Conservation (phyloP, 2,113 vertebrate genomes). For the Actenoides hombroni region DNA sequence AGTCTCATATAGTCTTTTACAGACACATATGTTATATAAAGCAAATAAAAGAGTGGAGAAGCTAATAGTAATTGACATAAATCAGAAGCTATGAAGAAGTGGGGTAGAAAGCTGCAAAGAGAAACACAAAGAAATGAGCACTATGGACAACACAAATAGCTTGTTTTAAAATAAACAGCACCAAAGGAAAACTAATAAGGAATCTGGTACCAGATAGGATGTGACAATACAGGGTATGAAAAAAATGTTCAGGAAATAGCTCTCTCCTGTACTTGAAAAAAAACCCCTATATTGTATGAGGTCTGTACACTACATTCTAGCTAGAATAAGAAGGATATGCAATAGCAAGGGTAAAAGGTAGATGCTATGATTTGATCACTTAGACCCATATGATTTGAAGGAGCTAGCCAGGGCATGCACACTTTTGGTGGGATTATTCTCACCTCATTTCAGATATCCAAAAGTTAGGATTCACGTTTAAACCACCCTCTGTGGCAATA, state of each 20-base stretch:
- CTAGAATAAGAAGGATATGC: background rate
- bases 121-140: background rate
- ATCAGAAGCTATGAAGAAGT: background rate
- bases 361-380: background rate
- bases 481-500: background rate
- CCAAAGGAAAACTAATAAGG: background rate
- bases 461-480: background rate
- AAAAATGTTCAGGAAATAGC: background rate
- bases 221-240: background rate
- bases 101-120: background rate
- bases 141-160: background rate
- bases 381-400: background rate
- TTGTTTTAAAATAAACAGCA: background rate
- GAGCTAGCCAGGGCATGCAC: background rate
- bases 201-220: fast-evolving
- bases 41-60: background rate
- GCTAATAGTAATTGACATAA: background rate
- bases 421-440: background rate
- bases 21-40: background rate
- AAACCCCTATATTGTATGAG: background rate
- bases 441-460: background rate
- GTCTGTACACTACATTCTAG: background rate
- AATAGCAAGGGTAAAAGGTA: background rate
- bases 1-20: background rate
- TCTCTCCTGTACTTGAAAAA: background rate